A percentile compares a stretch with the other conserved stretches of the same genome.
Conservation (phyloP, 2,888 invertebrate genomes). For the Hydrotaea diabolus region DNA sequence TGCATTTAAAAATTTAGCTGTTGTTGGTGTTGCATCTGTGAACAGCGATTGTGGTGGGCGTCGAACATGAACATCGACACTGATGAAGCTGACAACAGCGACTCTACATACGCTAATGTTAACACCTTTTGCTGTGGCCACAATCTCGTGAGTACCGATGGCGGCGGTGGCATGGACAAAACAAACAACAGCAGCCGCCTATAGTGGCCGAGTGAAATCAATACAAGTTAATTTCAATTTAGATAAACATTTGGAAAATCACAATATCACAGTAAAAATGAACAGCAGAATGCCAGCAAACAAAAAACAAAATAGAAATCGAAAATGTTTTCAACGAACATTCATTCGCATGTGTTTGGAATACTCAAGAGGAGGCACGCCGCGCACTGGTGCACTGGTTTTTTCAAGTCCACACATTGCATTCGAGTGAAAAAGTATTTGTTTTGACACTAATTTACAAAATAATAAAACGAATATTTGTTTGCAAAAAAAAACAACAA, state of each 20-base stretch:
- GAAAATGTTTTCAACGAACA: slow-evolving; percentile 4
- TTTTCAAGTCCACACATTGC: slow-evolving; percentile 64
- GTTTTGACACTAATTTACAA: slow-evolving; percentile 68
- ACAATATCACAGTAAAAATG: too few species aligned
- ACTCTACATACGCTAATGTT: slow-evolving; percentile 18
- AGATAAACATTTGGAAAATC: slow-evolving; percentile 35
- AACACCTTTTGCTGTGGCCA: slow-evolving; percentile 30
- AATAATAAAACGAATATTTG: slow-evolving; percentile 53
- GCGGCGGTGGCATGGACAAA: slow-evolving; percentile 20
- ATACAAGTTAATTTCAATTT: slow-evolving; percentile 64
- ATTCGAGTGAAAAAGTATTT: slow-evolving; percentile 63
- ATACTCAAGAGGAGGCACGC: slow-evolving; percentile 35
- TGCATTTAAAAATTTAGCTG: not conserved
- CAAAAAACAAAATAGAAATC: slow-evolving; percentile 55
- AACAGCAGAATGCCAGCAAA: too few species aligned
- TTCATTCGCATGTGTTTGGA: too few species aligned
- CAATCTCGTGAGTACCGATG: slow-evolving; percentile 40
- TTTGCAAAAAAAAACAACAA: slow-evolving; percentile 42
- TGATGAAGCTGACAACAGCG: slow-evolving; percentile 65
- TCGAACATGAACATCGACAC: slow-evolving; percentile 60
- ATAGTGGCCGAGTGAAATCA: slow-evolving; percentile 29
- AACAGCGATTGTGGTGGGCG: slow-evolving; percentile 59
- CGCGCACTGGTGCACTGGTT: slow-evolving; percentile 27
- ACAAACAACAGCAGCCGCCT: slow-evolving; percentile 15
- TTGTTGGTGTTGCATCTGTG: slow-evolving; percentile 15